Percentiles rank a stretch among this genome's conserved stretches.
phyloP scores from a whole-genome alignment of 2,797 vertebrate genomes.

The Acrocephalus scirpaceus region DNA sequence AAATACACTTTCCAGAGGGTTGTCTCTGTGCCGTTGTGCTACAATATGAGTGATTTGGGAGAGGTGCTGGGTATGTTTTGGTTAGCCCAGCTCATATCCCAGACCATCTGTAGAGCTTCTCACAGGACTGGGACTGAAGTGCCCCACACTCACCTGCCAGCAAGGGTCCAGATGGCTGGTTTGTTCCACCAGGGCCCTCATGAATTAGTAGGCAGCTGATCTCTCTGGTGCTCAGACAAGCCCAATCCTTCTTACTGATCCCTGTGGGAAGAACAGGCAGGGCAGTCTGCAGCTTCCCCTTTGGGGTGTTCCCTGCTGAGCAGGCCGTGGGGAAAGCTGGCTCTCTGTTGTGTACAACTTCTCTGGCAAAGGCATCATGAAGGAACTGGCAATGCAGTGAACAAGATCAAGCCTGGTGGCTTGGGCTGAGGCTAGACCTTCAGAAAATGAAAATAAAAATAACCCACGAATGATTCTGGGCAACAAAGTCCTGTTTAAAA shows the following conservation, averaged over 20 bases:
- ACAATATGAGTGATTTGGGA: neutral
- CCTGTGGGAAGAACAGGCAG: neutral
- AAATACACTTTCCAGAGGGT: accelerated
- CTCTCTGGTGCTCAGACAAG: neutral
- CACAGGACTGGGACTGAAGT: neutral
- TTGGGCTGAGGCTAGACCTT: neutral
- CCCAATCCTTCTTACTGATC: neutral
- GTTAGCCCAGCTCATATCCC: neutral
- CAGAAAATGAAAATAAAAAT: neutral
- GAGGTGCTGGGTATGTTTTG: neutral
- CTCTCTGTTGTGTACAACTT: accelerated
- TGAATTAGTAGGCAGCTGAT: neutral
- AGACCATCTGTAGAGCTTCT: neutral
- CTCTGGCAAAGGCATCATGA: neutral
- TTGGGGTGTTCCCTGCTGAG: neutral
- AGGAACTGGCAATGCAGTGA: neutral
- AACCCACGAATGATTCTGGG: neutral
- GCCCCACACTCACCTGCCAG: neutral
- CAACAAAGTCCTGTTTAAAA: neutral
- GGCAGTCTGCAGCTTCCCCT: neutral
- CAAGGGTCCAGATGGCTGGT: neutral
- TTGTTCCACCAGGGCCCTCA: neutral
- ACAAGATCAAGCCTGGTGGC: neutral
- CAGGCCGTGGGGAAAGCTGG: neutral
- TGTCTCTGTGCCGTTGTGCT: neutral